phyloP scores from a whole-genome alignment of 2,888 invertebrate species.

The Metacarcinus magister region DNA sequence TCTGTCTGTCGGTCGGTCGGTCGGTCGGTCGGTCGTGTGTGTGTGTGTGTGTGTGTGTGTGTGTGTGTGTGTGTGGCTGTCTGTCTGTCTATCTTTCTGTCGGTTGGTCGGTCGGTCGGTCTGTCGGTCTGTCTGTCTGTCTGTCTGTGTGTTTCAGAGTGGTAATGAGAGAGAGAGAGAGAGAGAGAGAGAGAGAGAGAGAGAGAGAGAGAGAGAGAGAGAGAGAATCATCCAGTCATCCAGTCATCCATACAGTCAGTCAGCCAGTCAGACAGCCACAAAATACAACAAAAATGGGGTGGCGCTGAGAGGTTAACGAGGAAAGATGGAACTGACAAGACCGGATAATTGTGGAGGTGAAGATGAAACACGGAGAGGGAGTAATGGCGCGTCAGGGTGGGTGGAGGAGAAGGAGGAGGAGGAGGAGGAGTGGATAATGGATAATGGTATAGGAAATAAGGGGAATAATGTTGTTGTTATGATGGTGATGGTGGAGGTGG shows the following conservation, averaged over 20 bases:
- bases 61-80: not conserved
- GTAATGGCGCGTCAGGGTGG: not conserved
- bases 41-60: constrained; percentile 44
- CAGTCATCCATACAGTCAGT: too few species aligned
- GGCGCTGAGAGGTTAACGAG: not conserved
- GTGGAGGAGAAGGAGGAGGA: not conserved
- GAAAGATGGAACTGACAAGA: not conserved
- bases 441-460: too few species aligned
- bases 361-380: too few species aligned
- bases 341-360: not conserved
- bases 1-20: too few species aligned
- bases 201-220: constrained; percentile 53
- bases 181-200: too few species aligned
- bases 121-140: not conserved
- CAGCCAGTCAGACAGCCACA: too few species aligned
- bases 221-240: not conserved
- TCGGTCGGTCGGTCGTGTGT: constrained; percentile 31
- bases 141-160: not conserved
- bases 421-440: too few species aligned
- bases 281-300: not conserved
- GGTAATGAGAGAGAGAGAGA: not conserved
- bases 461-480: too few species aligned
- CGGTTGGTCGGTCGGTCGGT: not conserved
- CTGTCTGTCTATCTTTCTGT: not conserved
- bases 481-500: too few species aligned